Conservation (phyloP, 37 sponge, comb jelly and placozoan species). For the Mnemiopsis leidyi region DNA sequence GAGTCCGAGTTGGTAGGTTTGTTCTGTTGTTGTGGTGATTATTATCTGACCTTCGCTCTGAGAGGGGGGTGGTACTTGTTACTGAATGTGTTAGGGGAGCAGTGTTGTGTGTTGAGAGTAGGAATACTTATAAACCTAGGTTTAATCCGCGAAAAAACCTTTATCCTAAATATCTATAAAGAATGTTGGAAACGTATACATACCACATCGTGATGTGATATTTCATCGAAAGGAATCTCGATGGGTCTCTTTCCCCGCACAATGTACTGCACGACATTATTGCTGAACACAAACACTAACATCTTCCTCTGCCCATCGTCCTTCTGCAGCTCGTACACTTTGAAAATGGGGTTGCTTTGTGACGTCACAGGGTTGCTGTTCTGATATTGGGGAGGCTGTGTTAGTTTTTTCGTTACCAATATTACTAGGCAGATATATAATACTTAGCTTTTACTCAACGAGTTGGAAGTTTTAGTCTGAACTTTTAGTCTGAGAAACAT, state of each 20-base stretch:
- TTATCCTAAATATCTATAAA: too few relatives aligned
- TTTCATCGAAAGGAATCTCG: constrained; percentile 20
- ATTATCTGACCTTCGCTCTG: constrained; percentile 55
- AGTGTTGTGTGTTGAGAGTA: too few relatives aligned
- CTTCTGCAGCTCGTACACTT: constrained; percentile 30
- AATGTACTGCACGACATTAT: constrained; percentile 21
- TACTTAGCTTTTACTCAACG: too few relatives aligned
- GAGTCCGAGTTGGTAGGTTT: constrained; percentile 52
- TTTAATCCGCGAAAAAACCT: too few relatives aligned
- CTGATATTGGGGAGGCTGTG: too few relatives aligned
- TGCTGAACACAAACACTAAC: constrained; percentile 23
- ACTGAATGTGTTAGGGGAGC: too few relatives aligned
- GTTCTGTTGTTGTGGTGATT: neutral
- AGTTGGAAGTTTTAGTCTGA: too few relatives aligned
- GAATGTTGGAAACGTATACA: too few relatives aligned
- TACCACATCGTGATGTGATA: constrained; percentile 36
- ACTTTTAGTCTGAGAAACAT: too few relatives aligned
- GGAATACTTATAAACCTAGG: too few relatives aligned
- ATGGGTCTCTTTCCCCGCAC: constrained; percentile 13
- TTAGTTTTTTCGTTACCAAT: too few relatives aligned
- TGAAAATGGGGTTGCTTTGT: constrained; percentile 48
- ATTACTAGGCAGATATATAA: too few relatives aligned
- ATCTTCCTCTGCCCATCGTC: constrained; percentile 27
- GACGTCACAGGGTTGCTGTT: neutral
- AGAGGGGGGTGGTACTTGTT: neutral